Conservation (phyloP, 2,888 invertebrate species). For the Macroteleia sp. region DNA sequence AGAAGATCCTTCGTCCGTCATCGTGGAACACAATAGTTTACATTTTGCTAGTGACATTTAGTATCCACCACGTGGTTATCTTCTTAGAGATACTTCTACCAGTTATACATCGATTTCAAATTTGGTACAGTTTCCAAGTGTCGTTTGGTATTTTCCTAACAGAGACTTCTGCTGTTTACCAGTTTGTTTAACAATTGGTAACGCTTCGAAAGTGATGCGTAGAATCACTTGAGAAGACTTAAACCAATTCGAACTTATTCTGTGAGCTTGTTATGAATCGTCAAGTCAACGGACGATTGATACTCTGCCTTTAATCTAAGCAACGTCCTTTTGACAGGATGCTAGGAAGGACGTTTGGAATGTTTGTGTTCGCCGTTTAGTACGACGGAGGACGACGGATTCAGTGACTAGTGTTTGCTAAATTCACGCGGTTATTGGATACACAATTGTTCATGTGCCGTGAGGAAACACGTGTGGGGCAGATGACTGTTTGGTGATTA, state of each 20-base stretch:
- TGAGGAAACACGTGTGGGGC: conserved; percentile 56
- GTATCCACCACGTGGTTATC: no score
- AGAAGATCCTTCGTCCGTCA: no score
- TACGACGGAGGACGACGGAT: conserved; percentile 13
- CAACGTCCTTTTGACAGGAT: conserved; percentile 57
- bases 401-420: conserved; percentile 59
- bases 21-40: no score
- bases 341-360: conserved; percentile 68
- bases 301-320: neutral
- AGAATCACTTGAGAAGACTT: neutral
- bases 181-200: neutral
- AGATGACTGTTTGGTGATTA: conserved; percentile 62
- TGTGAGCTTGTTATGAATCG: conserved; percentile 8
- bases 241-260: neutral
- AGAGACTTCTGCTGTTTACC: no score
- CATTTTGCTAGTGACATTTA: no score
- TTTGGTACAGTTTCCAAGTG: no score
- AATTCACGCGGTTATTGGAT: conserved; percentile 37
- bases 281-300: neutral
- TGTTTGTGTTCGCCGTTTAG: conserved; percentile 26
- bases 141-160: no score
- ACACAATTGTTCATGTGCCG: conserved; percentile 51
- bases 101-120: no score
- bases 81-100: no score
- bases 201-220: neutral